phyloP scores from a whole-genome alignment of 2,888 invertebrate species.

The Torymus texanus region DNA sequence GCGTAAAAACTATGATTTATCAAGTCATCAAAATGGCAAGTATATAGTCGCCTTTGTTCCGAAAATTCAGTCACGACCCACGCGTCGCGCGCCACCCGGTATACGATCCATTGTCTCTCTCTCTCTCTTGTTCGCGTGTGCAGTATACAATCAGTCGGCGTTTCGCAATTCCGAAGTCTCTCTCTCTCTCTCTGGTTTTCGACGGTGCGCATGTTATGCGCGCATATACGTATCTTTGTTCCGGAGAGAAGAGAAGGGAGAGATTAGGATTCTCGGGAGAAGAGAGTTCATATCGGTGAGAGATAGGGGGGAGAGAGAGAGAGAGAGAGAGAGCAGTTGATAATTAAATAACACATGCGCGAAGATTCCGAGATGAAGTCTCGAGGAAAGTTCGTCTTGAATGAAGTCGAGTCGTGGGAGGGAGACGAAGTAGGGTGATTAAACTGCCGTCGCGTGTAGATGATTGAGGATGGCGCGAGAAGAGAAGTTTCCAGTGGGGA shows the following conservation, averaged over 20 bases:
- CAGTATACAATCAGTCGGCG: constrained; percentile 61
- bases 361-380: constrained; percentile 28
- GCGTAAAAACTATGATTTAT: constrained; percentile 33
- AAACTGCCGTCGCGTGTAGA: not conserved
- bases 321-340: too few species aligned
- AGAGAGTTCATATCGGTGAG: constrained; percentile 41
- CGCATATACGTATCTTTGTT: constrained; percentile 37
- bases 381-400: too few species aligned
- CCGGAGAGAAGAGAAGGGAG: constrained; percentile 6
- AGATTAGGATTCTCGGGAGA: constrained; percentile 30
- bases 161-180: constrained; percentile 64
- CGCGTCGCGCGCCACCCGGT: constrained; percentile 65
- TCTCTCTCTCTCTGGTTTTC: constrained; percentile 30
- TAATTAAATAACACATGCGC: constrained; percentile 52
- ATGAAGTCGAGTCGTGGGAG: constrained; percentile 16
- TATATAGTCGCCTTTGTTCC: constrained; percentile 31
- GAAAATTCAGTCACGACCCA: constrained; percentile 58
- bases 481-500: not conserved
- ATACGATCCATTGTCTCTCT: constrained; percentile 66
- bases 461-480: constrained; percentile 18
- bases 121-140: too few species aligned
- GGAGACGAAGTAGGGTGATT: constrained; percentile 32
- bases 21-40: constrained; percentile 44
- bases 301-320: not conserved
- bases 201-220: too few species aligned